These are phyloP conservation scores for Sternotherus odoratus DNA, from an alignment of 2,797 vertebrate species.

Conservation along the genomic window DNA sequence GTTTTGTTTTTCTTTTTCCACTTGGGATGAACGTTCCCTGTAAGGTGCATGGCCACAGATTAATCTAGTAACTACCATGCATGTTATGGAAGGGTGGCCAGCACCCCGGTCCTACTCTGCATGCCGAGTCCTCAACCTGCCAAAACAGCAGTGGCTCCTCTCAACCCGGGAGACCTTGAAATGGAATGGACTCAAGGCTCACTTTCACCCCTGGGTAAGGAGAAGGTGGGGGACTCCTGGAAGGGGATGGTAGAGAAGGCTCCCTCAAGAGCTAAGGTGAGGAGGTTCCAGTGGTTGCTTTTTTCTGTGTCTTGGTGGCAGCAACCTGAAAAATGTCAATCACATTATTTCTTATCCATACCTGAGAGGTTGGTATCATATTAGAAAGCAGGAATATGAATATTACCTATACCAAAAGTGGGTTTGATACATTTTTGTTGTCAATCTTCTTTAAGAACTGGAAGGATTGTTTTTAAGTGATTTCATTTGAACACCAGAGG, in stretches of 20 bases:
- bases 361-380: neutral
- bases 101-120: neutral
- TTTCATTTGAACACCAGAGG: neutral
- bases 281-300: neutral
- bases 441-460: neutral
- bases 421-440: neutral
- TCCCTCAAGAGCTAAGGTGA: neutral
- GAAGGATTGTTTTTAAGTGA: neutral
- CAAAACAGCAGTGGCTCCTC: neutral
- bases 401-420: neutral
- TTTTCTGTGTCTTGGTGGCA: neutral
- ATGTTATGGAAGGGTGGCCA: neutral
- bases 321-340: neutral
- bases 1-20: neutral
- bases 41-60: neutral
- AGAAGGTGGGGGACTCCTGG: neutral
- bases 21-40: neutral
- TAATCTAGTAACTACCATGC: neutral
- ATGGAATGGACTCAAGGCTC: neutral
- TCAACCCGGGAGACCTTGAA: neutral
- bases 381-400: neutral
- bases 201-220: neutral
- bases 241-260: neutral
- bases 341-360: neutral
- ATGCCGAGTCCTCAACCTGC: neutral